Percentiles rank a stretch among this genome's conserved stretches.
Evolutionary conservation across 2,113 vertebrate species (phyloP).

Genomic region (Heliornis fulica): DNA sequence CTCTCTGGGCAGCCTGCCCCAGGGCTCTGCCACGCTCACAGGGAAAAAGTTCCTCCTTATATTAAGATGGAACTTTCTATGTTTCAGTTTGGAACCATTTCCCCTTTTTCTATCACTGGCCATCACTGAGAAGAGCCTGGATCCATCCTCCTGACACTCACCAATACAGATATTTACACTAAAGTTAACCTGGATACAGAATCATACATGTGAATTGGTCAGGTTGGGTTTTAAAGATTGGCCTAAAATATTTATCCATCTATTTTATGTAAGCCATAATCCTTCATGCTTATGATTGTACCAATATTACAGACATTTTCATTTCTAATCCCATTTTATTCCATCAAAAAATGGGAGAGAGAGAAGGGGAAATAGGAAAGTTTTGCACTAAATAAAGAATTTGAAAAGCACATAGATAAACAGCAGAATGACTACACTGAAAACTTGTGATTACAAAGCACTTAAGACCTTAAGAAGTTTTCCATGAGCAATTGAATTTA

Average conservation of each 20-base stretch:
- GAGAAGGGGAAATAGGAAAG: background rate
- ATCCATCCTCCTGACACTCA: no score
- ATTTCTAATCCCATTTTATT: background rate
- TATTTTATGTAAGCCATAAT: background rate
- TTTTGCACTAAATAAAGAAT: background rate
- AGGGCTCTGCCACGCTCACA: no score
- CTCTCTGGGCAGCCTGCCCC: no score
- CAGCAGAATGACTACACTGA: background rate
- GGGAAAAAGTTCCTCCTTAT: no score
- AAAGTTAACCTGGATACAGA: background rate
- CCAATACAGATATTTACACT: no score
- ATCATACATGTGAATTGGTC: background rate
- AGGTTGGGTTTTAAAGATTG: background rate
- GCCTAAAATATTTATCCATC: background rate
- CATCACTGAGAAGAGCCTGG: no score
- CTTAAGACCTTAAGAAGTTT: background rate
- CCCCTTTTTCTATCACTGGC: no score
- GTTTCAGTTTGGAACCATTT: no score
- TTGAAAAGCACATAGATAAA: background rate
- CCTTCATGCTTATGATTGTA: background rate
- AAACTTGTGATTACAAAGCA: background rate
- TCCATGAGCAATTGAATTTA: background rate
- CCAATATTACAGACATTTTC: background rate
- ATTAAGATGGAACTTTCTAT: no score
- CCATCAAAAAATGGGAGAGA: accelerated